Conservation (phyloP, 1,140 invertebrate species). For the Hydropsyche tenuis region DNA sequence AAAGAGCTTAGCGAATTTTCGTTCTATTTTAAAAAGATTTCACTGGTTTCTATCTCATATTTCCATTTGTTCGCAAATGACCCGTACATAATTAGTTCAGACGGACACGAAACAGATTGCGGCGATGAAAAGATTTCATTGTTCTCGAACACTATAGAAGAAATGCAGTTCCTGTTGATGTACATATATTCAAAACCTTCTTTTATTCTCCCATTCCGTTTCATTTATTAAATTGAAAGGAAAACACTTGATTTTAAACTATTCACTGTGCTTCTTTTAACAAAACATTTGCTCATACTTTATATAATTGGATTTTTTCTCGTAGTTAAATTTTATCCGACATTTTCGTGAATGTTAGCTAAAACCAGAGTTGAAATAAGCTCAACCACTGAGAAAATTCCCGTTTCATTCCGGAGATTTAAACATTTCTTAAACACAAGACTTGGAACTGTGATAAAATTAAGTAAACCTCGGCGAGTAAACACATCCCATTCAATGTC, state of each 20-base stretch:
- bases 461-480: conserved; percentile 31
- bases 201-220: no score
- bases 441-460: conserved; percentile 38
- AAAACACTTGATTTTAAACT: no score
- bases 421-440: conserved; percentile 35
- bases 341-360: no score
- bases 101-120: conserved; percentile 3
- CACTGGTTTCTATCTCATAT: background rate
- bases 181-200: no score
- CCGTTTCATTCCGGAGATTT: conserved; percentile 40
- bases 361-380: background rate
- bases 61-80: conserved; percentile 13
- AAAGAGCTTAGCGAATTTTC: background rate
- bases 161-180: conserved; percentile 5
- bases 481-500: background rate
- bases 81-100: conserved; percentile 17
- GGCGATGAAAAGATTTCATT: conserved; percentile 22
- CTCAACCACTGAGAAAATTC: background rate
- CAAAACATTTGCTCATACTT: no score
- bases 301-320: no score
- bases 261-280: no score
- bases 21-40: background rate
- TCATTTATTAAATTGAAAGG: no score
- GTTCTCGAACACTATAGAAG: background rate
- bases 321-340: no score